Evolutionary conservation across 2,797 vertebrate species (phyloP).

Genomic region (Peromyscus nudipes): DNA sequence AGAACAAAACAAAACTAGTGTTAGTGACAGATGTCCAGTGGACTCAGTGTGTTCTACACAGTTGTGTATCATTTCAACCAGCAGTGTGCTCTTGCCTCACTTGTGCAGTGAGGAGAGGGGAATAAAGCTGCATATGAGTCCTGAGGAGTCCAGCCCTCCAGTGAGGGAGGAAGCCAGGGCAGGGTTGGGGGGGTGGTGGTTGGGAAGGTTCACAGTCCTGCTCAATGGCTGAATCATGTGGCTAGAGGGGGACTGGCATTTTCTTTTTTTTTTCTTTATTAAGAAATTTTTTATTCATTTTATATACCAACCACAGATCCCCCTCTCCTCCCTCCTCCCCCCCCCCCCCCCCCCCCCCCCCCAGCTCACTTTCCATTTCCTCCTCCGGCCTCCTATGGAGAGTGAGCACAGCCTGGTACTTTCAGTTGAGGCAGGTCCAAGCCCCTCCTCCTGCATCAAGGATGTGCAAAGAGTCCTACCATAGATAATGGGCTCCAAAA

Average conservation of each 20-base stretch:
- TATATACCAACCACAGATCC: too few species aligned
- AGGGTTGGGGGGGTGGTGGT: background rate
- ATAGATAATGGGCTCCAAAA: too few species aligned
- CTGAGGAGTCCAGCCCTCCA: background rate
- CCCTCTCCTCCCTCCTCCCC: too few species aligned
- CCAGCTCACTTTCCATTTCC: too few species aligned
- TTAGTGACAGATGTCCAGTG: background rate
- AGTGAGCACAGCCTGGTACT: too few species aligned
- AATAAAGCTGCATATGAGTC: background rate
- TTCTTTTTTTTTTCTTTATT: background rate
- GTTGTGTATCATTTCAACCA: background rate
- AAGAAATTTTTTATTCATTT: too few species aligned
- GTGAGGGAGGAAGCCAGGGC: background rate
- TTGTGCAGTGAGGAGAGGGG: background rate
- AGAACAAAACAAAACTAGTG: background rate
- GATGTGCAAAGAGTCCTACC: too few species aligned
- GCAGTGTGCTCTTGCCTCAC: background rate
- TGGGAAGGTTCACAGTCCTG: fast-evolving
- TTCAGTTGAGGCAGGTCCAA: too few species aligned
- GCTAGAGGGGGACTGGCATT: fast-evolving
- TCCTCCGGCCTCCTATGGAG: too few species aligned
- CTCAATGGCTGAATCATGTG: background rate
- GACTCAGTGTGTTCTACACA: background rate
- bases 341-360: fast-evolving
- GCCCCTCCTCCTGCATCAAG: too few species aligned